Evolutionary conservation across 1,140 invertebrate species (phyloP).

Genomic region (Odontomachus brunneus): DNA sequence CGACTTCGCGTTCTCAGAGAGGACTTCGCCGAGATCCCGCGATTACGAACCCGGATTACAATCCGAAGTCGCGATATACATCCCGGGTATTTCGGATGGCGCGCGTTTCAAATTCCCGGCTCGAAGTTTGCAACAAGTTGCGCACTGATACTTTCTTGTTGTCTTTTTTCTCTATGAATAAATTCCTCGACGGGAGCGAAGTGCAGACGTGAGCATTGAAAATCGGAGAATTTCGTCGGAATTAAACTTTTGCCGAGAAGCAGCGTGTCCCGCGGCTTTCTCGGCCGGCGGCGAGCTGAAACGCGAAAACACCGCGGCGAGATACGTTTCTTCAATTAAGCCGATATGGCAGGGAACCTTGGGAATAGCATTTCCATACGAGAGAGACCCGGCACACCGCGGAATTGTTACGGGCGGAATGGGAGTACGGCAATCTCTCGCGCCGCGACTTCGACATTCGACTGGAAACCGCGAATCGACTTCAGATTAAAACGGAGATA

Average conservation of each 20-base stretch:
- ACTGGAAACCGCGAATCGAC: constrained; percentile 44
- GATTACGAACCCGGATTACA: background rate
- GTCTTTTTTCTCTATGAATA: too few relatives aligned
- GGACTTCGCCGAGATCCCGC: background rate
- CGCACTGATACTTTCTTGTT: too few relatives aligned
- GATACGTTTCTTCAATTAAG: constrained; percentile 41
- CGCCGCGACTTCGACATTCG: constrained; percentile 31
- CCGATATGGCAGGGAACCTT: constrained; percentile 8
- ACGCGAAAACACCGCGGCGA: constrained; percentile 9
- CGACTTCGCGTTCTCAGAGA: background rate
- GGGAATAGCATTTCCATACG: constrained; percentile 33
- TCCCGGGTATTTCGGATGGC: too few relatives aligned
- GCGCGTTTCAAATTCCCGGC: too few relatives aligned
- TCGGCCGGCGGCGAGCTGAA: too few relatives aligned
- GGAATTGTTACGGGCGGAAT: constrained; percentile 29
- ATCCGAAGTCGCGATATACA: background rate
- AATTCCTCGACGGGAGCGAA: too few relatives aligned
- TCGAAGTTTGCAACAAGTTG: too few relatives aligned
- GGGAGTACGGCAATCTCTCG: constrained; percentile 45
- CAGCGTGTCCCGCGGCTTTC: too few relatives aligned
- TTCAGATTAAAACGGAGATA: constrained; percentile 58
- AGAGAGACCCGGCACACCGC: constrained; percentile 10
- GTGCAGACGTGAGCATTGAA: too few relatives aligned
- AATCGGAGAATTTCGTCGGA: too few relatives aligned
- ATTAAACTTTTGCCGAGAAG: too few relatives aligned